Percentiles rank a stretch among this genome's conserved stretches.
These are phyloP conservation scores for Microcaecilia unicolor DNA, from an alignment of 2,797 vertebrate genomes.

Conservation along the genomic window DNA sequence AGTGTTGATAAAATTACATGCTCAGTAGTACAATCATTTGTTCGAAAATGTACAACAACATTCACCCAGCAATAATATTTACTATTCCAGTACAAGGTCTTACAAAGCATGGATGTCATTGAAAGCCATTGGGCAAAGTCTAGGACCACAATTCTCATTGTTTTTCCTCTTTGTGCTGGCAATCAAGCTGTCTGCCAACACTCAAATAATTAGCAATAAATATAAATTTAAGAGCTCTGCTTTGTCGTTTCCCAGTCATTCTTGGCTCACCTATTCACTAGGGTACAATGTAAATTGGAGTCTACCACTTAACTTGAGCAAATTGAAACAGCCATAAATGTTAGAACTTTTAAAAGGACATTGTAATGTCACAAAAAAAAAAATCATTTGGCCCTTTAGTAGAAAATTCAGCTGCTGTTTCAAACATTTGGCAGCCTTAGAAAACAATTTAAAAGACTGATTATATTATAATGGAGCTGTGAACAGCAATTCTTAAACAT, in stretches of 20 bases:
- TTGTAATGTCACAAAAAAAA: background rate
- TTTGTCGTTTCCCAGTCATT: constrained; percentile 19
- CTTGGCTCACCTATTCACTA: constrained; percentile 5
- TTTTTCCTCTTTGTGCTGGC: constrained; percentile 33
- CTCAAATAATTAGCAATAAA: constrained; percentile 43
- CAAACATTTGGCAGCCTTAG: background rate
- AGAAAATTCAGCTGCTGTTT: background rate
- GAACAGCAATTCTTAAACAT: background rate
- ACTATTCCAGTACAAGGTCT: constrained; percentile 19
- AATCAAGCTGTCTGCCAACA: constrained; percentile 50
- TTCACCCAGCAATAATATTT: constrained; percentile 37
- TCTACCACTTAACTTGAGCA: constrained; percentile 3
- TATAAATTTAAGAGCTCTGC: constrained; percentile 38
- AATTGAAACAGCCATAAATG: background rate
- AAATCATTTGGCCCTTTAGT: background rate
- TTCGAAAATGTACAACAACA: constrained; percentile 25
- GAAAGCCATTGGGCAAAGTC: constrained; percentile 38
- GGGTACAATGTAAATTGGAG: constrained; percentile 7
- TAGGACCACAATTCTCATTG: constrained; percentile 23
- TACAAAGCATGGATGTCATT: constrained; percentile 28
- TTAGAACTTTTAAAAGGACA: background rate
- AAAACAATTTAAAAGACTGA: too few species aligned
- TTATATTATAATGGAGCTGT: too few species aligned
- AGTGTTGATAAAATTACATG: too few species aligned
- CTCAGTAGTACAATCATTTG: constrained; percentile 33